These are phyloP conservation scores for Pangasianodon gigas DNA, from an alignment of 2,113 vertebrate genomes.

Conservation along the genomic window DNA sequence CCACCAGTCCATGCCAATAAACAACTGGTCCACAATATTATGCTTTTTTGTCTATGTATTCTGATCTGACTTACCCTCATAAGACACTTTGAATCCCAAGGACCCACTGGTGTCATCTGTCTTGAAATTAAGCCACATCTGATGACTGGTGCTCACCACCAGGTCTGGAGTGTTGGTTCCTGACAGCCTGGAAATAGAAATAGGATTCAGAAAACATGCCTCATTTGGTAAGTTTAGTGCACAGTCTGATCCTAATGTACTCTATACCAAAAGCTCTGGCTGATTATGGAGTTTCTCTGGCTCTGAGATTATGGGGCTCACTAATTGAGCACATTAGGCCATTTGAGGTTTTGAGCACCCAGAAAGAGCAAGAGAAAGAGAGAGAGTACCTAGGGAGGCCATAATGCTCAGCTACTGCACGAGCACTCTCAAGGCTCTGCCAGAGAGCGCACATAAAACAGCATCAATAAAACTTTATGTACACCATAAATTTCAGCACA, in stretches of 20 bases:
- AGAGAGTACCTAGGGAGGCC: conserved; percentile 32
- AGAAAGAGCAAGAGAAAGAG: conserved; percentile 7
- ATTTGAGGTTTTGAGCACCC: conserved; percentile 47
- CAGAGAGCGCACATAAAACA: conserved; percentile 62
- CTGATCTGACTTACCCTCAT: conserved; percentile 80
- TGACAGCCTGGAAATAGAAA: conserved; percentile 79
- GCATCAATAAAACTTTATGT: conserved; percentile 74
- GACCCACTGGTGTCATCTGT: conserved; percentile 93
- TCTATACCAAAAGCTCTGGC: conserved; percentile 7
- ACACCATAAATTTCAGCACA: conserved; percentile 69
- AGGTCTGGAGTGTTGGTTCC: conserved; percentile 92
- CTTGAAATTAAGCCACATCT: conserved; percentile 99
- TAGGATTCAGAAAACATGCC: conserved; percentile 9
- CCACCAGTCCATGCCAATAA: not conserved
- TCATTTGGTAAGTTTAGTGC: not conserved
- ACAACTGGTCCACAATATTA: not conserved
- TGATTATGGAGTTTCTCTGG: conserved; percentile 31
- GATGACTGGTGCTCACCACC: conserved; percentile 95
- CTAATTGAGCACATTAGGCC: conserved; percentile 60
- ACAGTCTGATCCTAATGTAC: conserved; percentile 4
- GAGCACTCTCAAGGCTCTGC: conserved; percentile 42
- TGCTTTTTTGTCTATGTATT: not conserved
- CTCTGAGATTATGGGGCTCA: conserved; percentile 40
- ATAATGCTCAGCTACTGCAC: conserved; percentile 32
- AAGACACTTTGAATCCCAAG: conserved; percentile 94